Base-by-base conservation (phyloP, 2,797 vertebrate genomes). In the Mallotus villosus region DNA sequence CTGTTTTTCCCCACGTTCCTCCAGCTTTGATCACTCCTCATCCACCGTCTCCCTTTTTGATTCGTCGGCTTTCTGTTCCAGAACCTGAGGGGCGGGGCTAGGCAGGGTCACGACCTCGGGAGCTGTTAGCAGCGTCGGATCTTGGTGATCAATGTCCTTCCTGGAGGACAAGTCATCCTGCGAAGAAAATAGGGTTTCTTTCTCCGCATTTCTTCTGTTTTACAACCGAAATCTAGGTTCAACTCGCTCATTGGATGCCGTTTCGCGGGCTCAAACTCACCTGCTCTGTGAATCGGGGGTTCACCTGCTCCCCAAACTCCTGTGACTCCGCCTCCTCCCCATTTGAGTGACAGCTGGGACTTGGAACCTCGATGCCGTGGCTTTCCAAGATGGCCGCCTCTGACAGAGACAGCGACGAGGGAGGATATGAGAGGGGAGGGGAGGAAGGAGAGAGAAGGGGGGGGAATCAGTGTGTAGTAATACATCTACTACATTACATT, bases 301-400 rank as follows among this genome's bases (percentile, higher is more conserved):
- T 91, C 76, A 93, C 90, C 82, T 92, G 93, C 79, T 95, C 93
- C 2, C 80, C 77, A 22, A 92, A 94, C 86, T 95, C 94, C 0
- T 92, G 92, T 81, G 91, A 86, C 84, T 95, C 93, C 19, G 87
- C 86, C 73, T 95, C 94, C 77, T 95, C 94, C 0, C 92, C 91
- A 22, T 94, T 94, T 0, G 93, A 95, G 73, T 95, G 93, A 81
- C 93, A 93, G 87, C 91, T 94, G 4, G 94, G 94, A 80, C 94
- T 95, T 9, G 91, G 92, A 78, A 94, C 93, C 84, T 94, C 93
- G 2, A 95, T 94, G 21, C 94, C 94, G 49, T 95, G 94, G 82
- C 94, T 95, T 82, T 95, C 94, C 83, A 95, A 84, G 80, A 95
- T 95, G 77, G 94, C 94, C 75, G 94, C 94, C 90, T 95, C 94